Base-by-base conservation (phyloP, 2,113 vertebrate species). In the Alligator mississippiensis region DNA sequence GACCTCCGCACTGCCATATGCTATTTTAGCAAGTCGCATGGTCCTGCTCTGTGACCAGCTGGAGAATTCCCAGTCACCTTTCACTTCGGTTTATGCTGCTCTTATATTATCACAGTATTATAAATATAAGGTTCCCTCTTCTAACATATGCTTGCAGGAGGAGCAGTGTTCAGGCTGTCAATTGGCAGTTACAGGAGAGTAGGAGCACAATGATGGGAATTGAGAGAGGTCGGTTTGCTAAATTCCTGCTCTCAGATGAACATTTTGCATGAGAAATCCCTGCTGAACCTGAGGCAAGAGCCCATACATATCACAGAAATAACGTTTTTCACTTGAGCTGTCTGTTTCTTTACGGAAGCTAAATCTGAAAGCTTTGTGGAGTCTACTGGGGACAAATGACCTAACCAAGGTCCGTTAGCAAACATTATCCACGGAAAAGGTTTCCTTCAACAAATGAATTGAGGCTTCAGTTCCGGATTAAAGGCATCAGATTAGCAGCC, bases 141-240 rank as follows among this genome's bases (percentile, higher is more conserved):
- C 74, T 34, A 93, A 80, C 68, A 15, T 68, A 61, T 92, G 64
- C 75, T 80, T 93, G 55, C 82, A 85, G 58, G 25, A 93, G 55
- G 85, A 95, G 59, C 77, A 93, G 34, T 1, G 55, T 83, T 96
- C 88, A 93, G 82, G 90, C 21, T 94, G 93, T 84, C 80, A 93
- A 75, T n/a, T 93, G 80, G 12, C 82, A 93, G 80, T 64, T 64
- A 96, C 38, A 93, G 93, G 91, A 75, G 94, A 82, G 96, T 94
- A 90, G 84, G 58, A 92, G 11, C 0, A 66, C 55, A 96, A 64
- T 87, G 80, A 96, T 82, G 66, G 55, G 80, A 94, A 94, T 94
- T 70, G 93, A 95, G 95, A 79, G 58, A 89, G 91, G 70, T 77
- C 57, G 27, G 79, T 95, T 93, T 76, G 70, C 91, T 94, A 85